Conservation (phyloP, 2,888 invertebrate species). For the Tenthredo distinguenda region DNA sequence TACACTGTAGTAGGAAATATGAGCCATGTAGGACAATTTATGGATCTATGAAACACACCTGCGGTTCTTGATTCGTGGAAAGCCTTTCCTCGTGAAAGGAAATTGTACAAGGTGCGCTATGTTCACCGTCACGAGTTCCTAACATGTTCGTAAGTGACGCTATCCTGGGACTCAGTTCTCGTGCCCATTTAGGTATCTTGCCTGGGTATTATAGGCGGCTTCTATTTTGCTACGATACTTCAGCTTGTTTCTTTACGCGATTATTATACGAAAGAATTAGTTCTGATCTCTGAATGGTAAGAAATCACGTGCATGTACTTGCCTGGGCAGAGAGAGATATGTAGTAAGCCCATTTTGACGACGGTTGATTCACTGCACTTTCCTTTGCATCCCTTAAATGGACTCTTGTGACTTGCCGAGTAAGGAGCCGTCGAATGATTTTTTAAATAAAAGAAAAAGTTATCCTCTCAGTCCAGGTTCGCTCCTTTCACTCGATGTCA, state of each 20-base stretch:
- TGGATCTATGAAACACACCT: conserved; percentile 6
- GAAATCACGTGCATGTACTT: conserved; percentile 28
- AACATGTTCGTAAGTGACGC: conserved; percentile 14
- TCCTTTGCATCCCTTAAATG: conserved; percentile 44
- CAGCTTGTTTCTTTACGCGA: conserved; percentile 3
- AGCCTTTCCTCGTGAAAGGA: conserved; percentile 23
- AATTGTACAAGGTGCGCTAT: conserved; percentile 5
- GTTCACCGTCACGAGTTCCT: conserved; percentile 13
- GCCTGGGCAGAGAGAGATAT: not conserved
- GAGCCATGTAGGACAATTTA: not conserved
- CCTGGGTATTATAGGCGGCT: not conserved
- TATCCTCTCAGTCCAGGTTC: not conserved
- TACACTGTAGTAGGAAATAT: not conserved
- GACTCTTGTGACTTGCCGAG: conserved; percentile 16
- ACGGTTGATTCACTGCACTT: conserved; percentile 44
- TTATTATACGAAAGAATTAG: conserved; percentile 6
- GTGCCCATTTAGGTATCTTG: conserved; percentile 11
- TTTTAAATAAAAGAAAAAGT: conserved; percentile 1
- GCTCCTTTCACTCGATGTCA: conserved; percentile 42
- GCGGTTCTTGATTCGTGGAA: conserved; percentile 34
- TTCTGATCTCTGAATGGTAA: conserved; percentile 29
- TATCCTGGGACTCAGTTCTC: not conserved
- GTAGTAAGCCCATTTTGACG: conserved; percentile 28
- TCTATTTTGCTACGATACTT: conserved; percentile 26
- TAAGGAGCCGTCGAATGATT: conserved; percentile 29